Conservation (phyloP, 2,113 vertebrate species). For the Sebastes schlegelii region DNA sequence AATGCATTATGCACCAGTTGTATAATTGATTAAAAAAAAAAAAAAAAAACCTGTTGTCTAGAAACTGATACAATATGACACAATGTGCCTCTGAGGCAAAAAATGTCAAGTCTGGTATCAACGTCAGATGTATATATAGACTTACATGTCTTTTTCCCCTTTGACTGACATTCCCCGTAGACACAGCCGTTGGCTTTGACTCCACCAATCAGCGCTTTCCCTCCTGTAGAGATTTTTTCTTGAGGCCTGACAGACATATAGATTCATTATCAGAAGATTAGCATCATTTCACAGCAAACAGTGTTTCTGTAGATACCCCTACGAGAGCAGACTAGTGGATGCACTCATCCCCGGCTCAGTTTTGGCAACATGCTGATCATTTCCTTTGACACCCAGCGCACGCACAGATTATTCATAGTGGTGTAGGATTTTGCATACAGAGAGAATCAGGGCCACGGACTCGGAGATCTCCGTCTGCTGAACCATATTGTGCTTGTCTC, state of each 20-base stretch:
- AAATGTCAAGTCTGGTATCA: conserved; percentile 42
- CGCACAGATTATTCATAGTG: neutral
- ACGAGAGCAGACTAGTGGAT: neutral
- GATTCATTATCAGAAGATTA: conserved; percentile 45
- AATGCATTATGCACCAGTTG: conserved; percentile 10
- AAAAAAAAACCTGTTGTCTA: neutral
- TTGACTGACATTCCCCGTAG: conserved; percentile 58
- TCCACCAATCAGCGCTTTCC: conserved; percentile 13
- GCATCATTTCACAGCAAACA: conserved; percentile 14
- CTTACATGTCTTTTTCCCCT: conserved; percentile 18
- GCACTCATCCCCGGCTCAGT: conserved; percentile 10
- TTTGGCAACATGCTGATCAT: conserved; percentile 19
- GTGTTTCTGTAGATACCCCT: neutral
- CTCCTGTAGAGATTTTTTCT: conserved; percentile 13
- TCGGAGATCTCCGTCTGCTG: conserved; percentile 35
- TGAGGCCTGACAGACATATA: conserved; percentile 25
- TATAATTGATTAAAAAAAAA: conserved; percentile 31
- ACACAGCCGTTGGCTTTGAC: conserved; percentile 24
- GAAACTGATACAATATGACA: conserved; percentile 45
- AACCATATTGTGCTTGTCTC: conserved; percentile 61
- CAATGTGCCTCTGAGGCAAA: conserved; percentile 23
- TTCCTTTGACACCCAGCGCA: conserved; percentile 27
- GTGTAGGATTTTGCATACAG: conserved; percentile 13
- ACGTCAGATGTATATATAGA: conserved; percentile 40
- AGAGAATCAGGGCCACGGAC: neutral